Base-by-base conservation (phyloP, 2,113 vertebrate genomes). In the Acanthochromis polyacanthus region DNA sequence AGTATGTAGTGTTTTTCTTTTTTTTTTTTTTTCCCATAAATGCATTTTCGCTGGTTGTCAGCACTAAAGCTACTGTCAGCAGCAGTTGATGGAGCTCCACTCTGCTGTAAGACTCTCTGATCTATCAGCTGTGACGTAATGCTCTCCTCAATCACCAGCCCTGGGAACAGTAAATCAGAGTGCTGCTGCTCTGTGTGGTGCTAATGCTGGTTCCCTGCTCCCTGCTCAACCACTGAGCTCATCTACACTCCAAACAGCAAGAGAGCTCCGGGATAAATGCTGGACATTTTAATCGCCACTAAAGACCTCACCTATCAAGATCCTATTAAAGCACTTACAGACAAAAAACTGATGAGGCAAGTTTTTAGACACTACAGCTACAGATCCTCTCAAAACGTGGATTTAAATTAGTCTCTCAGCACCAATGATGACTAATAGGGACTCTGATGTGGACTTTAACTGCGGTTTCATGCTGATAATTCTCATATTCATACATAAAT, bases 61-160 rank as follows among this genome's bases (percentile, higher is more conserved):
- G 87, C 88, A 88, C 83, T 88, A 91, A 82, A 55, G 61, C 82
- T 78, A 81, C 82, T 90, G 91, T 87, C 91, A 87, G 90, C 83
- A 81, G 77, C 74, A 40, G 75, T 82, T 90, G 88, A 93, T 93
- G 90, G 86, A 89, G 87, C 83, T 84, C 82, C 86, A 77, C 88
- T 88, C 87, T 64, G 86, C 91, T 82, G 73, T 72, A 81, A 81
- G 87, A 74, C 84, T 81, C 83, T 86, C 84, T 87, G 87, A 91
- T 91, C 90, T 89, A 90, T 89, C 90, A 86, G 84, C 86, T 83
- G 92, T 91, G 91, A 93, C 82, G 88, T 86, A 88, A 88, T 77
- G 86, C 86, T 82, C 88, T 89, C 89, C 84, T 93, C 92, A 83
- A 88, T 92, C 92, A 89, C 46, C 80, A 63, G 89, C 82, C 66